These are phyloP conservation scores for Trichomycterus rosablanca DNA, from an alignment of 2,113 vertebrate species.

Conservation along the genomic window DNA sequence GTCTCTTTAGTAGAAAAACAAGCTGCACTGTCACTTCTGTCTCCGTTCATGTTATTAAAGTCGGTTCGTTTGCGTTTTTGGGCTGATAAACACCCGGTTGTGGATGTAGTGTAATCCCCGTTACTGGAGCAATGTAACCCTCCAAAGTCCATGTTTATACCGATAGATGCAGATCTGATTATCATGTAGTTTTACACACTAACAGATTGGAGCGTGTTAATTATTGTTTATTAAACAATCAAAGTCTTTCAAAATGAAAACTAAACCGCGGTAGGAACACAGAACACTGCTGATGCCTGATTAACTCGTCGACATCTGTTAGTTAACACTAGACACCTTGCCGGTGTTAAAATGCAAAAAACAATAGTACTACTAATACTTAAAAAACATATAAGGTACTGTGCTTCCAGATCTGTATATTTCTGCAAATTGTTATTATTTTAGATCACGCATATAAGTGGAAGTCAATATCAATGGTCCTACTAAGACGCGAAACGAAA, in stretches of 20 bases:
- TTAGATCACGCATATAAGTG: neutral
- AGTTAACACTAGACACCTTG: too few relatives aligned
- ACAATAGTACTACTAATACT: too few relatives aligned
- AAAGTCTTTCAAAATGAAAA: slow-evolving; percentile 9
- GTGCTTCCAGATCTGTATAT: neutral
- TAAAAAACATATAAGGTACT: too few relatives aligned
- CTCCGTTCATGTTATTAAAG: neutral
- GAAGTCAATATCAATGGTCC: neutral
- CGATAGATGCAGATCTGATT: too few relatives aligned
- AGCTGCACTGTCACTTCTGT: neutral
- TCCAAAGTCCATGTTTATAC: slow-evolving; percentile 19
- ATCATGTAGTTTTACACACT: too few relatives aligned
- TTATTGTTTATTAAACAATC: too few relatives aligned
- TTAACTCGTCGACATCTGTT: too few relatives aligned
- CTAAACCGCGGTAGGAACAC: neutral
- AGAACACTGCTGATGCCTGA: neutral
- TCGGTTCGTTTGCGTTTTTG: slow-evolving; percentile 45
- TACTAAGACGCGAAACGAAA: neutral
- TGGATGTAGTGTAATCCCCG: neutral
- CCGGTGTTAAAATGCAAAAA: too few relatives aligned
- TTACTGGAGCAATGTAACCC: slow-evolving; percentile 1
- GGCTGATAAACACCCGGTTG: slow-evolving; percentile 18
- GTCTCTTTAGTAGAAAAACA: slow-evolving; percentile 3
- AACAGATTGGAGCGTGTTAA: too few relatives aligned
- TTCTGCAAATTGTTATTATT: neutral